These are phyloP conservation scores for Melipona beecheii DNA, from an alignment of 2,888 invertebrate species.

Conservation along the genomic window DNA sequence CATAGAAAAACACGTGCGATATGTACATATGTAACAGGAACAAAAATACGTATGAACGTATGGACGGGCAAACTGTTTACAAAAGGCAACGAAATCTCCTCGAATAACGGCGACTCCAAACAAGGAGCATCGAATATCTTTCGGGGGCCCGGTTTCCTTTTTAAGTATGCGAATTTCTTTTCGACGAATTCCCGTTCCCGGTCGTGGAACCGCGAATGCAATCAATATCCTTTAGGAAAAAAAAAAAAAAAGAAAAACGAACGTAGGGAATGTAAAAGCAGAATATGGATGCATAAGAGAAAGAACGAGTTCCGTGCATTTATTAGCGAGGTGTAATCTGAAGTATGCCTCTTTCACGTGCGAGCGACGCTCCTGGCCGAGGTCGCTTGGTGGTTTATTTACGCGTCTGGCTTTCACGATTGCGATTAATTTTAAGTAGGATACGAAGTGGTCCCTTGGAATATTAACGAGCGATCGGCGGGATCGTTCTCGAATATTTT, in stretches of 20 bases:
- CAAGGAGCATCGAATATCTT: neutral
- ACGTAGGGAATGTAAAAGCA: neutral
- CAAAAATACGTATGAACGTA: too few relatives aligned
- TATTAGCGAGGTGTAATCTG: neutral
- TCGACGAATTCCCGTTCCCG: neutral
- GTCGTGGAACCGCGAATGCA: neutral
- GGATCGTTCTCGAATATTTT: neutral
- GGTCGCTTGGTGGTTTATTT: slow-evolving; percentile 1
- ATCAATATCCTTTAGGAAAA: neutral
- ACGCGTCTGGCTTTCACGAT: neutral
- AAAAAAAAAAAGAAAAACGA: too few relatives aligned
- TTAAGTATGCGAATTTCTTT: neutral
- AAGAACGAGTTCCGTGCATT: neutral
- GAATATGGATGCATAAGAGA: neutral
- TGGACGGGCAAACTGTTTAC: too few relatives aligned
- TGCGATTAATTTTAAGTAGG: slow-evolving; percentile 9
- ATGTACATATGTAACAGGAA: too few relatives aligned
- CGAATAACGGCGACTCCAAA: neutral
- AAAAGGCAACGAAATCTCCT: too few relatives aligned
- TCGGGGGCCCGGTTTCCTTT: neutral
- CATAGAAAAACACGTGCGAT: too few relatives aligned
- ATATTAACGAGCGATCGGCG: slow-evolving; percentile 18
- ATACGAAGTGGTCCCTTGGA: neutral
- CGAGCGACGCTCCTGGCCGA: neutral
- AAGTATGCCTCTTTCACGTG: too few relatives aligned